Conservation (phyloP, 2,113 vertebrate genomes). For the Bufo bufo region DNA sequence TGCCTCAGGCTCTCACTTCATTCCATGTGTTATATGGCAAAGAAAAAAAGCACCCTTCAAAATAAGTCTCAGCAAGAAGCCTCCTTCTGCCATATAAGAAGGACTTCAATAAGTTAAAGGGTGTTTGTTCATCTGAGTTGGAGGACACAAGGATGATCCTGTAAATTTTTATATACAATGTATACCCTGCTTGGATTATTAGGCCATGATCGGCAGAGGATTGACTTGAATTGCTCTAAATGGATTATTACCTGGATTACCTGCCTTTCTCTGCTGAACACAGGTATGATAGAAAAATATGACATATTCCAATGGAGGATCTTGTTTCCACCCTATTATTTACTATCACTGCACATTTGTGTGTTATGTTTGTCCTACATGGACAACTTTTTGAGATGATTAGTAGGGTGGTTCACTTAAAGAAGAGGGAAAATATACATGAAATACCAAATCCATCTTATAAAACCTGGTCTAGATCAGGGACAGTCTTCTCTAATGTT, state of each 20-base stretch:
- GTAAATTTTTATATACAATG: background rate
- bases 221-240: background rate
- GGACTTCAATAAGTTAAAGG: background rate
- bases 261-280: background rate
- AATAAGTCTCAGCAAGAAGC: slow-evolving; percentile 13
- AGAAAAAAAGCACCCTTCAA: background rate
- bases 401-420: background rate
- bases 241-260: slow-evolving; percentile 9
- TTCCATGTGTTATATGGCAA: slow-evolving; percentile 28
- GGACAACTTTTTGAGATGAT: background rate
- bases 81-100: slow-evolving; percentile 3
- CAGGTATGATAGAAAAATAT: slow-evolving; percentile 2
- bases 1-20: slow-evolving; percentile 39
- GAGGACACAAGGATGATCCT: background rate
- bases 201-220: background rate
- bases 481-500: background rate
- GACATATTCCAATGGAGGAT: background rate
- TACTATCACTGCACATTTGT: background rate
- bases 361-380: background rate
- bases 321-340: background rate
- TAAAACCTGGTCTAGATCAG: background rate
- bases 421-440: no score
- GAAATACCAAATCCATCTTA: background rate
- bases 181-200: background rate
- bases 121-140: background rate